Evolutionary conservation across 2,113 vertebrate genomes (phyloP), one percentile per base, ranked within the genome.

Genomic region (Xenotilapia caudafasciata): DNA sequence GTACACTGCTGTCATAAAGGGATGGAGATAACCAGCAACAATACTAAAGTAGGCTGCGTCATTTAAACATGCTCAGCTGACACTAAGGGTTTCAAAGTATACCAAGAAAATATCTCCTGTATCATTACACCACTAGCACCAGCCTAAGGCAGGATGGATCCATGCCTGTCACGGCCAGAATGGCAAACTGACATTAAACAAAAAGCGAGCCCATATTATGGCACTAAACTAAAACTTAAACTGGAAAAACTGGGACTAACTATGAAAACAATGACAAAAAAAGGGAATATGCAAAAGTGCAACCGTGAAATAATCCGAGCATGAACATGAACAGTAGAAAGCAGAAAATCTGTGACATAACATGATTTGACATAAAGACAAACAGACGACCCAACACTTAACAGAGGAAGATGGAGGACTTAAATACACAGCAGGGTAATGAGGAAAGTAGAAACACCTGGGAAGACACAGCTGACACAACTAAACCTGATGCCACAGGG

Each of bases 321-420:
- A 7, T 12, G n/a, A 54, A 0, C 26, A 5, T 4, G 19, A 17
- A 3, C 17, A 51, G 6, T 3, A 2, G 54, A 11, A 26, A 13
- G 54, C 6, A 55, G 54, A 55, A 13, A 55, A 7, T 55, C 21
- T 55, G 54, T 31, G 15, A 1, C 28, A 17, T 58, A 5, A 58
- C 55, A 5, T 60, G 56, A 60, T 2, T 6, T 19, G 58, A 6
- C 58, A 11, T 4, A 33, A 33, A 33, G 28, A 19, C 15, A 33
- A 0, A 60, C 56, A 60, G 9, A 33, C 2, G 0, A 19, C 58
- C 5, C 58, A 33, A 33, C 28, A 60, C 2, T 19, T 4, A 62
- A 33, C 28, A 3, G 4, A 62, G 28, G 15, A 33, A 62, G 9
- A 3, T 17, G 15, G 56, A 19, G 56, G 56, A 60, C 8, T 60